Evolutionary conservation across 2,888 invertebrate species (phyloP).

Genomic region (Bugulina stolonifera): DNA sequence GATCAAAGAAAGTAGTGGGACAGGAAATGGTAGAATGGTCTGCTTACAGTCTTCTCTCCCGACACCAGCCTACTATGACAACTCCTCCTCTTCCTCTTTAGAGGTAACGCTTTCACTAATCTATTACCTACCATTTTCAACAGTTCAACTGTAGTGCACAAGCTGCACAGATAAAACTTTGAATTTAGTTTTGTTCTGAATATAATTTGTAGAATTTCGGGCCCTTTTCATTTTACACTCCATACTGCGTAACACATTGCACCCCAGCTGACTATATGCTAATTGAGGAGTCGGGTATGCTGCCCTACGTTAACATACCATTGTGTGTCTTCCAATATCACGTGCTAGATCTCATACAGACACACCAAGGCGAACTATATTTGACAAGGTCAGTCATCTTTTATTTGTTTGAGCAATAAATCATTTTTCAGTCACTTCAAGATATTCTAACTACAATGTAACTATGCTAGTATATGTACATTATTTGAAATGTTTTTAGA

Average conservation of each 20-base stretch:
- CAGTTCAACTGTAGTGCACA: too few relatives aligned
- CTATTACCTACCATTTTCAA: too few relatives aligned
- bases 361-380: conserved; percentile 72
- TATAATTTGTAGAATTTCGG: too few relatives aligned
- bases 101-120: too few relatives aligned
- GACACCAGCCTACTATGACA: too few relatives aligned
- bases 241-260: conserved; percentile 66
- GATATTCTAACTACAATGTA: too few relatives aligned
- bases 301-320: conserved; percentile 60
- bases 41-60: conserved; percentile 53
- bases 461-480: too few relatives aligned
- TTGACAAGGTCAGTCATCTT: conserved; percentile 63
- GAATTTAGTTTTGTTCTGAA: too few relatives aligned
- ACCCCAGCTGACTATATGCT: conserved; percentile 60
- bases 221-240: too few relatives aligned
- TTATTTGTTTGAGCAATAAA: background rate
- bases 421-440: too few relatives aligned
- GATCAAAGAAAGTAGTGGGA: conserved; percentile 58
- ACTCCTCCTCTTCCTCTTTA: too few relatives aligned
- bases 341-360: conserved; percentile 64
- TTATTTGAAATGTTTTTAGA: background rate
- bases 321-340: conserved; percentile 63
- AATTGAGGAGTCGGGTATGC: conserved; percentile 63
- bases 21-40: conserved; percentile 62
- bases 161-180: too few relatives aligned